Evolutionary conservation across 2,888 invertebrate species (phyloP).

Genomic region (Cordylochernes scorpioides): DNA sequence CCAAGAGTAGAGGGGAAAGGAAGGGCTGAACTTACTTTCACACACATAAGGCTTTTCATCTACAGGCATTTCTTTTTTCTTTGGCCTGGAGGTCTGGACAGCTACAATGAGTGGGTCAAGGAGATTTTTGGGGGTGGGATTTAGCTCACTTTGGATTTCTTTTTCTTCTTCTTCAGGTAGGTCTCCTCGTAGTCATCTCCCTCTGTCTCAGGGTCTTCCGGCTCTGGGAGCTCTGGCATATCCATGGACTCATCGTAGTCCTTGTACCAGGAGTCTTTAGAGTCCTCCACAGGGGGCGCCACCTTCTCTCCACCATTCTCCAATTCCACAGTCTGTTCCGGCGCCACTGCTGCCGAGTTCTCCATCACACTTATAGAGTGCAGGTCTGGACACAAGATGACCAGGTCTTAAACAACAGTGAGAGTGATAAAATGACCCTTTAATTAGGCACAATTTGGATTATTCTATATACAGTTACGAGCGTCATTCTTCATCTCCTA

Average conservation of each 20-base stretch:
- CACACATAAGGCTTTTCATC: conserved; percentile 58
- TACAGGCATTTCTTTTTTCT: not conserved
- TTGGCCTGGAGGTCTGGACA: conserved; percentile 1
- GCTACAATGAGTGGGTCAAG: no score
- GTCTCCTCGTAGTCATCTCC: conserved; percentile 17
- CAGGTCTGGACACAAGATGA: no score
- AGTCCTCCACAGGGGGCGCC: conserved; percentile 29
- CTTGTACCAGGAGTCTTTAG: conserved; percentile 26
- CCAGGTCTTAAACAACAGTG: no score
- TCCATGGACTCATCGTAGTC: conserved; percentile 22
- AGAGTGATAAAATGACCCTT: no score
- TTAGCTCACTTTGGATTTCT: no score
- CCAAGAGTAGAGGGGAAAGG: no score
- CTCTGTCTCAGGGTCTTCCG: conserved; percentile 21
- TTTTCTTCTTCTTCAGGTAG: conserved; percentile 42
- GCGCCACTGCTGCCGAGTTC: not conserved
- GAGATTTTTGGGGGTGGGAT: no score
- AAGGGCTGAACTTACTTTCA: conserved; percentile 65
- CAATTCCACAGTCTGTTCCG: not conserved
- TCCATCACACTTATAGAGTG: conserved; percentile 1
- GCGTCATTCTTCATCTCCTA: no score
- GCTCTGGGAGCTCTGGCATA: conserved; percentile 21
- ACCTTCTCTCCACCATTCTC: not conserved
- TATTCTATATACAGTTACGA: no score
- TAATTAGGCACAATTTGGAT: no score